Evolutionary conservation across 2,797 vertebrate genomes (phyloP), one percentile per base, ranked within the genome.

Genomic region (Rhinichthys osculus): DNA sequence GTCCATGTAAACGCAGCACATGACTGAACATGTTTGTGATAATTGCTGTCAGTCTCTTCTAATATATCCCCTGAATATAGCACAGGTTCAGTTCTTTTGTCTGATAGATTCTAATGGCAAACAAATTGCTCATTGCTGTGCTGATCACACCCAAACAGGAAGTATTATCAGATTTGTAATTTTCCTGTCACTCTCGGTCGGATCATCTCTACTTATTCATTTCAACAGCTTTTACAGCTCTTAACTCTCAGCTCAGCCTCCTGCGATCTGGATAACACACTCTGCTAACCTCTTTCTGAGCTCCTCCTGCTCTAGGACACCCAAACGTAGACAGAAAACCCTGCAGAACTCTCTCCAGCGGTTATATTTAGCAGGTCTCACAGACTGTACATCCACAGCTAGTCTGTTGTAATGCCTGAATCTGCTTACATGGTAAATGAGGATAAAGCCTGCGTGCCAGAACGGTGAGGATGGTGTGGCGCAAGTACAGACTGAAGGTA

Each of bases 161-260:
- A 87, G 57, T 84, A 89, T 92, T 92, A 92, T 93, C 92, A 92
- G 92, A 94, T 92, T 91, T 90, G 77, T 85, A 67, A 87, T 84
- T 89, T 90, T 92, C 87, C 91, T 86, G 88, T 91, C 40, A 52
- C 78, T 81, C 79, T 88, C 64, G 81, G 91, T 90, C 86, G 88
- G 87, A 86, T 88, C 85, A 82, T 69, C 83, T 70, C 90, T 88
- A 86, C 73, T 87, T 91, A 82, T 90, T 88, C 78, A 85, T 92
- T 89, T 92, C 89, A 92, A 91, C 86, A 87, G 88, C 86, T 92
- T 92, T 93, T 80, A 91, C 89, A 69, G 87, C 47, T 76, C 89
- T 93, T 90, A 85, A 91, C 85, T 88, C 78, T 71, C 88, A 72
- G 88, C 7, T 57, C 70, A 83, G 79, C 54, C 44, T 16, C 14